Evolutionary conservation across 1,140 invertebrate genomes (phyloP).

Genomic region (Nebria ingens): DNA sequence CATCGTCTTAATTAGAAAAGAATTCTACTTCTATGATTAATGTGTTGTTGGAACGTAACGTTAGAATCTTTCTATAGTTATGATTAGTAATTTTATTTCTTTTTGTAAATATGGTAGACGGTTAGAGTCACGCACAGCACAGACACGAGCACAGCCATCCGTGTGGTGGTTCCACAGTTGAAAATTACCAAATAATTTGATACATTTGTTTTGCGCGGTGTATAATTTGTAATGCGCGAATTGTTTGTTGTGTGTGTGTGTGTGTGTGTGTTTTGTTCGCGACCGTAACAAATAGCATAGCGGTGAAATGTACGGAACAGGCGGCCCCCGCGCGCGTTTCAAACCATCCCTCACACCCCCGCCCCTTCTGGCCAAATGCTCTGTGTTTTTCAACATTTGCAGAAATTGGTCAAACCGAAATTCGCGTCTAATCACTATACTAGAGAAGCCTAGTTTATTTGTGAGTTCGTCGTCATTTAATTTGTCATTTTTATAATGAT

Average conservation of each 20-base stretch:
- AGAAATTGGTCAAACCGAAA: background rate
- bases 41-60: too few relatives aligned
- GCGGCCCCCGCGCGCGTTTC: background rate
- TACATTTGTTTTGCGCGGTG: conserved; percentile 5
- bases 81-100: too few relatives aligned
- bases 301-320: background rate
- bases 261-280: background rate
- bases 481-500: too few relatives aligned
- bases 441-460: too few relatives aligned
- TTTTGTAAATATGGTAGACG: too few relatives aligned
- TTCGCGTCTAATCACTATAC: background rate
- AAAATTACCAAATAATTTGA: conserved; percentile 11
- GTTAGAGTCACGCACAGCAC: background rate
- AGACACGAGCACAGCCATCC: too few relatives aligned
- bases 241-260: background rate
- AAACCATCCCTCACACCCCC: background rate
- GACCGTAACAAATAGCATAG: conserved; percentile 3
- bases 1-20: too few relatives aligned
- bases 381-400: background rate
- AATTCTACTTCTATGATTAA: too few relatives aligned
- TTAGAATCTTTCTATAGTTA: too few relatives aligned
- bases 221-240: conserved; percentile 10
- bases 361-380: background rate
- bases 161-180: conserved; percentile 1
- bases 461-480: too few relatives aligned